Percentiles rank a stretch among this genome's conserved stretches.
phyloP scores from a whole-genome alignment of 2,888 invertebrate genomes.

The Peribatodes rhomboidaria region DNA sequence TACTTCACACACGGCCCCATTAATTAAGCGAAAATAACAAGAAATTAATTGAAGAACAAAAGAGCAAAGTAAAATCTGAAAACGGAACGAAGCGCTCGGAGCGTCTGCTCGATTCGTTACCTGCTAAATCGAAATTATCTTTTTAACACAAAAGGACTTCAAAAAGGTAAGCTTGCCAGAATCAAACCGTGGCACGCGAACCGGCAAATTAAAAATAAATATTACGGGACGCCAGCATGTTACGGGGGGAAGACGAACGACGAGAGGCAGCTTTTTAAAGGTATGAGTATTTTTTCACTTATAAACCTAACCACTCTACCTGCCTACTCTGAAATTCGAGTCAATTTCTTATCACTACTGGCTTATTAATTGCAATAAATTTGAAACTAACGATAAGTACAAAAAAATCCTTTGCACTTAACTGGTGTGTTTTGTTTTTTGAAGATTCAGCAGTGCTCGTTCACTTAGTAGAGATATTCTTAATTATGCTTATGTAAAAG shows the following conservation, averaged over 20 bases:
- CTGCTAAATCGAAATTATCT: slow-evolving; percentile 62
- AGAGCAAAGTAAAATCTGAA: slow-evolving; percentile 42
- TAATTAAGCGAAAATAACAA: slow-evolving; percentile 34
- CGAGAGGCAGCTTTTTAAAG: neutral
- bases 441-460: too few relatives aligned
- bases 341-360: too few relatives aligned
- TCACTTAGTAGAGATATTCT: too few relatives aligned
- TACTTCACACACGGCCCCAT: neutral
- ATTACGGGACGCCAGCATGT: slow-evolving; percentile 86
- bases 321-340: too few relatives aligned
- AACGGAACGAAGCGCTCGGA: slow-evolving; percentile 50
- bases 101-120: slow-evolving; percentile 65
- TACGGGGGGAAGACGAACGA: slow-evolving; percentile 59
- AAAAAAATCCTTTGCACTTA: too few relatives aligned
- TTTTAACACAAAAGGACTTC: slow-evolving; percentile 74
- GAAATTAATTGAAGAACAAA: slow-evolving; percentile 39
- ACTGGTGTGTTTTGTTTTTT: too few relatives aligned
- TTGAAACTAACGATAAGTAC: too few relatives aligned
- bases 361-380: too few relatives aligned
- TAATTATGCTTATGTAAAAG: too few relatives aligned
- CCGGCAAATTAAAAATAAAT: slow-evolving; percentile 86
- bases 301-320: too few relatives aligned
- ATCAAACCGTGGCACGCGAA: slow-evolving; percentile 79
- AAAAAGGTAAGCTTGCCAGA: slow-evolving; percentile 76
- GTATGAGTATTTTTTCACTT: neutral